Evolutionary conservation across 2,113 vertebrate genomes (phyloP).

Genomic region (Rhombomys opimus): DNA sequence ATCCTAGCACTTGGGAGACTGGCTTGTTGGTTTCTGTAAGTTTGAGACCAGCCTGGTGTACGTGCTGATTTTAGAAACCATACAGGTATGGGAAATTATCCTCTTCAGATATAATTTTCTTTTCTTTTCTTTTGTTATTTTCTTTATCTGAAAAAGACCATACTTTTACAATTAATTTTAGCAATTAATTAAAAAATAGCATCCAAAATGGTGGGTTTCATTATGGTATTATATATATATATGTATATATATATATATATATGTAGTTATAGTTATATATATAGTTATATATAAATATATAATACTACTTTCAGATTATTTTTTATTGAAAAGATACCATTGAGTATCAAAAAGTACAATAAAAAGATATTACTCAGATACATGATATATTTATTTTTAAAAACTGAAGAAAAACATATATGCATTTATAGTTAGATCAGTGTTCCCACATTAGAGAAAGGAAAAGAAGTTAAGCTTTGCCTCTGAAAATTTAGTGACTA

Average conservation of each 20-base stretch:
- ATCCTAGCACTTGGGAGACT: not conserved
- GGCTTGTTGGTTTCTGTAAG: not conserved
- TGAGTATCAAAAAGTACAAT: not conserved
- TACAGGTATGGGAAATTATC: not conserved
- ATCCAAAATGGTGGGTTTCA: not conserved
- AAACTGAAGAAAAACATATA: not conserved
- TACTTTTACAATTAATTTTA: not conserved
- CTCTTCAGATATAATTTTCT: not conserved
- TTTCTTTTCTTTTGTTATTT: not conserved
- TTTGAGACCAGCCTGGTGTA: not conserved
- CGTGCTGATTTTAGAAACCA: not conserved
- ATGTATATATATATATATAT: no score
- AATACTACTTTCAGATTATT: not conserved
- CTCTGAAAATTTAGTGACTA: not conserved
- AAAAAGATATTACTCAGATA: not conserved
- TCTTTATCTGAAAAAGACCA: not conserved
- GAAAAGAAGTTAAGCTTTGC: not conserved
- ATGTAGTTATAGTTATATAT: no score
- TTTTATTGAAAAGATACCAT: not conserved
- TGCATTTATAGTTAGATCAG: not conserved
- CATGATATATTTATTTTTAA: not conserved
- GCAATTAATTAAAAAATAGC: not conserved
- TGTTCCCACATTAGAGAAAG: not conserved
- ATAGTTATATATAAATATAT: no score
- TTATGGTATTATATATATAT: not conserved